Percentiles rank a stretch among this genome's conserved stretches.
These are phyloP conservation scores for Empis stercorea DNA, from an alignment of 2,888 invertebrate species.

Conservation along the genomic window DNA sequence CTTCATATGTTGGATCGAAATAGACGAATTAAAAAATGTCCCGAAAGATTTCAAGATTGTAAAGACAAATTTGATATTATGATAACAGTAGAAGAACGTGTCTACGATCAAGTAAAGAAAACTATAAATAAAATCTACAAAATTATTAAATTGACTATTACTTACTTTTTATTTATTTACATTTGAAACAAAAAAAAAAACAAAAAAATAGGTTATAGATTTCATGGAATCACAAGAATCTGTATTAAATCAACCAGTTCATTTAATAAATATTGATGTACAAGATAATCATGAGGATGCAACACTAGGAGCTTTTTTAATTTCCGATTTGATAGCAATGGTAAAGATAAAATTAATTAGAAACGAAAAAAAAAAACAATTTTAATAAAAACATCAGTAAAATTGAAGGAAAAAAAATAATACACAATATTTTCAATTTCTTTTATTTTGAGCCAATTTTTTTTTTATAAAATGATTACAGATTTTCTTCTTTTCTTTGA, in stretches of 20 bases:
- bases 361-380: background rate
- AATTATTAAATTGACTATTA: background rate
- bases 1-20: constrained; percentile 97
- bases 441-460: too few species aligned
- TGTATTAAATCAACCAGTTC: constrained; percentile 75
- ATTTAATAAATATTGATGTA: constrained; percentile 96
- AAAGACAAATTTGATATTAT: constrained; percentile 88
- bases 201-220: constrained; percentile 64
- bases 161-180: background rate
- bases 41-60: constrained; percentile 87
- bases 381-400: too few species aligned
- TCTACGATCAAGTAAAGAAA: constrained; percentile 73
- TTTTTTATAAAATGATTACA: too few species aligned
- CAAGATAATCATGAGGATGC: constrained; percentile 99
- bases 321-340: constrained; percentile 88
- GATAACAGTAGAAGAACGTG: constrained; percentile 94
- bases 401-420: too few species aligned
- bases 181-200: too few species aligned
- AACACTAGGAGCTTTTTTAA: constrained; percentile 94
- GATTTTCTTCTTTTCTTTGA: too few species aligned
- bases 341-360: constrained; percentile 37
- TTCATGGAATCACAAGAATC: constrained; percentile 75
- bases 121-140: background rate
- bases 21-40: constrained; percentile 81
- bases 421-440: too few species aligned